A percentile compares a stretch with the other conserved stretches of the same genome.
Evolutionary conservation across 1,140 invertebrate species (phyloP).

Genomic region (Potamilus streckersoni): DNA sequence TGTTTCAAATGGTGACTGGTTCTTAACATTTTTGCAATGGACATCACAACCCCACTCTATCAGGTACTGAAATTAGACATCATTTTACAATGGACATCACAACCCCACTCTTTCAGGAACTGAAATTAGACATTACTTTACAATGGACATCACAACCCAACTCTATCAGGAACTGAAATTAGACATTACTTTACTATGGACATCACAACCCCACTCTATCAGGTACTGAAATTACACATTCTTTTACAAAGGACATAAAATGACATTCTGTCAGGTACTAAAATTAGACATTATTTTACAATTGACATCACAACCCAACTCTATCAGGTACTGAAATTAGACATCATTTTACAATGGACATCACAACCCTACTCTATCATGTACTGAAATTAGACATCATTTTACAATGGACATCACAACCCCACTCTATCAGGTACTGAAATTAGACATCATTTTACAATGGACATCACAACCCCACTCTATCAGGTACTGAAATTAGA

Average conservation of each 20-base stretch:
- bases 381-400: slow-evolving; percentile 47
- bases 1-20: slow-evolving; percentile 57
- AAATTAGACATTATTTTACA: slow-evolving; percentile 24
- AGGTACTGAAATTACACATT: too few species aligned
- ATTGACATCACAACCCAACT: slow-evolving; percentile 66
- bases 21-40: slow-evolving; percentile 51
- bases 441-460: slow-evolving; percentile 32
- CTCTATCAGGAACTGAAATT: slow-evolving; percentile 61
- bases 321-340: slow-evolving; percentile 58
- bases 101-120: slow-evolving; percentile 65
- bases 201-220: too few species aligned
- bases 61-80: slow-evolving; percentile 49
- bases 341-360: slow-evolving; percentile 48
- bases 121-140: slow-evolving; percentile 39
- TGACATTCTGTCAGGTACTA: too few species aligned
- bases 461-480: too few species aligned
- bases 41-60: slow-evolving; percentile 67
- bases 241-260: slow-evolving; percentile 56
- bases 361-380: slow-evolving; percentile 66
- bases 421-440: slow-evolving; percentile 64
- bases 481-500: too few species aligned
- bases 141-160: slow-evolving; percentile 65
- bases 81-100: slow-evolving; percentile 58
- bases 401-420: slow-evolving; percentile 60
- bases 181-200: slow-evolving; percentile 17